Conservation (phyloP, 2,888 invertebrate species). For the Andrena bicolor region DNA sequence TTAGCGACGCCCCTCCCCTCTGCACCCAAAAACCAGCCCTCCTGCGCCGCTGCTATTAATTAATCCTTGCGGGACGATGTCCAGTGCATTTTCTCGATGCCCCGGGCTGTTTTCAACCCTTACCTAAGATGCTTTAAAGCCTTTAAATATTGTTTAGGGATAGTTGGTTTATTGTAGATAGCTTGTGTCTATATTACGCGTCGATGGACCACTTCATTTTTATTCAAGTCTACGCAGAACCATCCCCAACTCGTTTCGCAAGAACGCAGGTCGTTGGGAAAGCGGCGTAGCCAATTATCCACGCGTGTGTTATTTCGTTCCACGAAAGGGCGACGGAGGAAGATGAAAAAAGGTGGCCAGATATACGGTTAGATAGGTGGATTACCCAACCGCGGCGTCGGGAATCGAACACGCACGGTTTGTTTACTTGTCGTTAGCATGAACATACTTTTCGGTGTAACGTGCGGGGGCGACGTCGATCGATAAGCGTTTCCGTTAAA, state of each 20-base stretch:
- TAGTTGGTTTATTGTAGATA: no score
- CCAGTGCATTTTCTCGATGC: no score
- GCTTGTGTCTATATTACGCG: no score
- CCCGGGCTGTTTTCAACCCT: no score
- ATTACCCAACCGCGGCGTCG: conserved; percentile 42
- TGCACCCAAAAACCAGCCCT: conserved; percentile 17
- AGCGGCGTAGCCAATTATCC: not conserved
- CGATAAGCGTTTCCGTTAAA: conserved; percentile 47
- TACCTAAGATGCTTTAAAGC: no score
- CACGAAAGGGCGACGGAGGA: not conserved
- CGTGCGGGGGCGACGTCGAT: conserved; percentile 75
- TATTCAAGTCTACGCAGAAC: no score
- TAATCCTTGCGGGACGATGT: not conserved
- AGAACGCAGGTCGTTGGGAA: not conserved
- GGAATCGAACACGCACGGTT: conserved; percentile 56
- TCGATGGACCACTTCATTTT: no score
- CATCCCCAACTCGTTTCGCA: no score
- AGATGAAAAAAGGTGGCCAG: not conserved
- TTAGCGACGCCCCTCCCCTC: conserved; percentile 59
- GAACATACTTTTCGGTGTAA: conserved; percentile 73
- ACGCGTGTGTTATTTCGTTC: conserved; percentile 38
- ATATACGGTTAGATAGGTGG: conserved; percentile 43
- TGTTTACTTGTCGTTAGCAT: conserved; percentile 62
- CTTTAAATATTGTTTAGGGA: no score
- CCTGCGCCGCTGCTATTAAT: not conserved